A percentile compares a stretch with the other conserved stretches of the same genome.
Conservation (phyloP, 2,113 vertebrate species). For the Cyrtonyx montezumae region DNA sequence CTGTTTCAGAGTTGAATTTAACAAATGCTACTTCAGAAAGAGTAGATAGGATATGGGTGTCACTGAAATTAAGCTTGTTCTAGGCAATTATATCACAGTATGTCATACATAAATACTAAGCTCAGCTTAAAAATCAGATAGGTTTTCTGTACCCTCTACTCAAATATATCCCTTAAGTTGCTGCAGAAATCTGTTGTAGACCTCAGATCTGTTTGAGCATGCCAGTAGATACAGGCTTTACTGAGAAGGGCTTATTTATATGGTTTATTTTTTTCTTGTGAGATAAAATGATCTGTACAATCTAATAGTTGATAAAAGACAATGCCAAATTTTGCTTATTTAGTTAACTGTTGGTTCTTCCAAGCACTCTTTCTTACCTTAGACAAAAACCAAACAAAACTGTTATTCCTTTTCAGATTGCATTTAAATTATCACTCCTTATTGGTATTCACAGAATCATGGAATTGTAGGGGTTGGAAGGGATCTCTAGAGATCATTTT, state of each 20-base stretch:
- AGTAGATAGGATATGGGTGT: not conserved
- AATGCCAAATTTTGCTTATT: not conserved
- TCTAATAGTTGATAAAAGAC: not conserved
- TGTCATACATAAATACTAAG: not conserved
- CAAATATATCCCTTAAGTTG: not conserved
- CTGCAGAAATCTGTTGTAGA: not conserved
- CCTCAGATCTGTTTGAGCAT: not conserved
- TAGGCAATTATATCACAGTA: fast-evolving
- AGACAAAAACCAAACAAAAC: not conserved
- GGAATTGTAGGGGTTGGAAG: too few species aligned
- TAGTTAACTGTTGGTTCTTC: not conserved
- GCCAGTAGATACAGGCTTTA: not conserved
- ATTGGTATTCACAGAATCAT: not conserved
- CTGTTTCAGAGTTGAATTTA: not conserved
- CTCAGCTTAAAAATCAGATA: not conserved
- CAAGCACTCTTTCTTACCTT: not conserved
- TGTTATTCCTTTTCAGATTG: not conserved
- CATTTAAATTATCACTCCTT: not conserved
- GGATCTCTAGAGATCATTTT: too few species aligned
- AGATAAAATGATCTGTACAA: not conserved
- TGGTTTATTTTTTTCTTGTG: not conserved
- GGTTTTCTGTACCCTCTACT: not conserved
- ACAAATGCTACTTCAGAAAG: not conserved
- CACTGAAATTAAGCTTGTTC: not conserved
- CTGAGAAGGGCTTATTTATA: not conserved